A percentile compares a stretch with the other conserved stretches of the same genome.
These are phyloP conservation scores for Limnephilus auricula DNA, from an alignment of 2,888 invertebrate species.

Conservation along the genomic window DNA sequence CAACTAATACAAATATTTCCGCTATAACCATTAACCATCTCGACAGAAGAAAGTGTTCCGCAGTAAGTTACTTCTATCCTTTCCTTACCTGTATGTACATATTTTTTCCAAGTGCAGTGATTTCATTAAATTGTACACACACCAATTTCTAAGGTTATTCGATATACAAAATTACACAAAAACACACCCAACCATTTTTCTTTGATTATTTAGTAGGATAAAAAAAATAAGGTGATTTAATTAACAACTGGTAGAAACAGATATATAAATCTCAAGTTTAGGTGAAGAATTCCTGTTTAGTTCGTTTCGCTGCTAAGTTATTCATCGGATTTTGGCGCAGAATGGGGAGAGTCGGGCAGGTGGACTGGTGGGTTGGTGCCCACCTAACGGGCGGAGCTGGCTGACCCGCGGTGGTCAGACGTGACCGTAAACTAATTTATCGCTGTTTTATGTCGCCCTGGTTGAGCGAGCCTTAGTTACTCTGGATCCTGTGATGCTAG, in stretches of 20 bases:
- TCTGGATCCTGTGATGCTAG: not conserved
- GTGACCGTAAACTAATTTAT: slow-evolving; percentile 34
- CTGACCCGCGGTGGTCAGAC: not conserved
- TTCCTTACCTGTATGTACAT: no score
- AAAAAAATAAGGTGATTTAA: not conserved
- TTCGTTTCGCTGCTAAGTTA: slow-evolving; percentile 41
- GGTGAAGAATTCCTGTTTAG: not conserved
- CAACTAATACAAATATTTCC: no score
- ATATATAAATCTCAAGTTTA: not conserved
- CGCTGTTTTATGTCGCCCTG: slow-evolving; percentile 35
- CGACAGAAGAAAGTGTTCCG: no score
- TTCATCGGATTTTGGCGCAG: slow-evolving; percentile 56
- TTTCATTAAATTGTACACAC: no score
- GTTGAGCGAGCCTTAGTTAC: slow-evolving; percentile 26
- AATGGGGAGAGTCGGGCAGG: not conserved
- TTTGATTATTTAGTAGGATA: no score
- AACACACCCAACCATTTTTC: no score
- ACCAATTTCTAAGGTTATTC: no score
- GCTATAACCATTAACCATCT: no score
- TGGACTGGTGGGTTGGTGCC: not conserved
- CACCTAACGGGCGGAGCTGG: not conserved
- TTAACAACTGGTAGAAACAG: not conserved
- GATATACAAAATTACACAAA: no score
- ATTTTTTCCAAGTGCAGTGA: no score
- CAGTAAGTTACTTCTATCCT: no score